A percentile compares a stretch with the other conserved stretches of the same genome.
Conservation (phyloP, 2,797 vertebrate species). For the Chaunax sp. region DNA sequence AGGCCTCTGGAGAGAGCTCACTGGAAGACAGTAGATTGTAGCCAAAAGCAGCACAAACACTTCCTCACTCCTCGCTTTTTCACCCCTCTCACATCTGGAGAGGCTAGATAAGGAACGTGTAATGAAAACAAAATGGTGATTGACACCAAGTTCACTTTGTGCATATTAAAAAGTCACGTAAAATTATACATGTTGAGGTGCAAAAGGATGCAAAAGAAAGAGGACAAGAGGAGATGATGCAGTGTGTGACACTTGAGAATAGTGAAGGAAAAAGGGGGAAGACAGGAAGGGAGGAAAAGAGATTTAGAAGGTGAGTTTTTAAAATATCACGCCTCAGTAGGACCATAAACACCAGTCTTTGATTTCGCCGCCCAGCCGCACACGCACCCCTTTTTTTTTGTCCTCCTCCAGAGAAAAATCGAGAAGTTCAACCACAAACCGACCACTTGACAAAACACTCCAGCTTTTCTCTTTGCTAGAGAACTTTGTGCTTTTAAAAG, state of each 20-base stretch:
- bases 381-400: not conserved
- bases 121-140: constrained; percentile 62
- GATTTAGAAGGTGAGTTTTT: constrained; percentile 58
- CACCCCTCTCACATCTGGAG: constrained; percentile 62
- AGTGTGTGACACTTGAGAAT: constrained; percentile 20
- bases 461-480: constrained; percentile 44
- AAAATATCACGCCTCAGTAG: constrained; percentile 55
- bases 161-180: constrained; percentile 44
- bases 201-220: constrained; percentile 14
- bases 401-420: constrained; percentile 9
- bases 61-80: constrained; percentile 40
- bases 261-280: constrained; percentile 20
- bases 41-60: constrained; percentile 52
- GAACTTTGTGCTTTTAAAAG: constrained; percentile 39
- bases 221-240: constrained; percentile 11
- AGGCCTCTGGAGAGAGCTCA: constrained; percentile 50
- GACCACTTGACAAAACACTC: constrained; percentile 29
- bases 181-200: constrained; percentile 51
- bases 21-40: constrained; percentile 37
- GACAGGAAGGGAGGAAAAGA: constrained; percentile 26
- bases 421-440: constrained; percentile 4
- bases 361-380: not conserved
- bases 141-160: constrained; percentile 44
- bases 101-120: constrained; percentile 60
- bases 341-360: constrained; percentile 45